These are phyloP conservation scores for Agrenia bidenticulata DNA, from an alignment of 2,888 invertebrate genomes.

Conservation along the genomic window DNA sequence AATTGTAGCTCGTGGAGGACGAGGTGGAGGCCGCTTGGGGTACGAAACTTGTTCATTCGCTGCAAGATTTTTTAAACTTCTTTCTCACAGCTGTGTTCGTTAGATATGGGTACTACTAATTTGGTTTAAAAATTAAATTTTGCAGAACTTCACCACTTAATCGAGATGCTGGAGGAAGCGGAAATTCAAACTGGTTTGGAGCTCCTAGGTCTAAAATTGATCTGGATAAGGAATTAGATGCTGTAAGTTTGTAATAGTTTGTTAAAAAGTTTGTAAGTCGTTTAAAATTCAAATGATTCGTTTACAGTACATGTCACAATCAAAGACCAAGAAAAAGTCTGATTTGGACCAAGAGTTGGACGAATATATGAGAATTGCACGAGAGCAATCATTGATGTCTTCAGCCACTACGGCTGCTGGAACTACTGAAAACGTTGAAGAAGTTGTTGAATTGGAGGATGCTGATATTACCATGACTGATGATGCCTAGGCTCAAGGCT, in stretches of 20 bases:
- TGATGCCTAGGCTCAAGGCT: slow-evolving; percentile 16
- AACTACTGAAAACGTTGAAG: slow-evolving; percentile 11
- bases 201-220: slow-evolving; percentile 30
- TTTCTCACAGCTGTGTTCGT: too few relatives aligned
- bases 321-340: slow-evolving; percentile 23
- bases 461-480: not conserved
- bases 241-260: slow-evolving; percentile 26
- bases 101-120: too few relatives aligned
- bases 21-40: too few relatives aligned
- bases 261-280: not conserved
- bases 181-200: slow-evolving; percentile 11
- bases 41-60: too few relatives aligned
- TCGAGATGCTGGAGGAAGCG: too few relatives aligned
- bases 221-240: slow-evolving; percentile 43
- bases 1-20: too few relatives aligned
- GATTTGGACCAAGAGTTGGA: slow-evolving; percentile 47
- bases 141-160: too few relatives aligned
- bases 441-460: slow-evolving; percentile 13
- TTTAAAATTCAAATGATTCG: not conserved
- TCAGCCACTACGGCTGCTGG: slow-evolving; percentile 2
- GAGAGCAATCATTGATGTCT: slow-evolving; percentile 31
- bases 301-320: slow-evolving; percentile 47
- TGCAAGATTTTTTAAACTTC: too few relatives aligned
- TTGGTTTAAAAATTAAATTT: too few relatives aligned
- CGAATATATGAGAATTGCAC: slow-evolving; percentile 35